These are phyloP conservation scores for Sclerurus mexicanus DNA, from an alignment of 2,113 vertebrate species.

Conservation along the genomic window DNA sequence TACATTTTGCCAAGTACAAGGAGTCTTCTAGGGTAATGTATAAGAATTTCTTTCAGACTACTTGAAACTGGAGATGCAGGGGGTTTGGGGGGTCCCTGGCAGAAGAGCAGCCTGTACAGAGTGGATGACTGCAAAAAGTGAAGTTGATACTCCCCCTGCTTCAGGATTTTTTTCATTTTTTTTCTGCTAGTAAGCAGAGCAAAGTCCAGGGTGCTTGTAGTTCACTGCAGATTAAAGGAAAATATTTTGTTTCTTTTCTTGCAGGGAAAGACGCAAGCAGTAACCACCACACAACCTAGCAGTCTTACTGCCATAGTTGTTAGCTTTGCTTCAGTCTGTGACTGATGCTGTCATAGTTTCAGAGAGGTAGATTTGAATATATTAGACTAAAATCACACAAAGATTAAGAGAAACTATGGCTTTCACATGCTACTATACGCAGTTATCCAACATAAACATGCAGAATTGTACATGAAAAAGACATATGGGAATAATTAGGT, in stretches of 20 bases:
- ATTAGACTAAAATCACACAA: not conserved
- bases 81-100: not conserved
- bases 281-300: not conserved
- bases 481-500: not conserved
- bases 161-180: not conserved
- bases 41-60: not conserved
- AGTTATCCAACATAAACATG: not conserved
- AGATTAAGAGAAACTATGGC: not conserved
- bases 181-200: not conserved
- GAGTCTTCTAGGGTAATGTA: not conserved
- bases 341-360: not conserved
- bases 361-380: not conserved
- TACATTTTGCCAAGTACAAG: not conserved
- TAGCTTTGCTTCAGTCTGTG: not conserved
- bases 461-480: not conserved
- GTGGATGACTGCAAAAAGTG: not conserved
- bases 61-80: not conserved
- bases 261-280: not conserved
- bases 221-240: not conserved
- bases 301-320: not conserved
- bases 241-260: not conserved
- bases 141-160: not conserved
- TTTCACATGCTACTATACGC: not conserved
- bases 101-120: not conserved
- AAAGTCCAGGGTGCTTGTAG: not conserved